Base-by-base conservation (phyloP, 2,113 vertebrate genomes). In the Heterotis niloticus region DNA sequence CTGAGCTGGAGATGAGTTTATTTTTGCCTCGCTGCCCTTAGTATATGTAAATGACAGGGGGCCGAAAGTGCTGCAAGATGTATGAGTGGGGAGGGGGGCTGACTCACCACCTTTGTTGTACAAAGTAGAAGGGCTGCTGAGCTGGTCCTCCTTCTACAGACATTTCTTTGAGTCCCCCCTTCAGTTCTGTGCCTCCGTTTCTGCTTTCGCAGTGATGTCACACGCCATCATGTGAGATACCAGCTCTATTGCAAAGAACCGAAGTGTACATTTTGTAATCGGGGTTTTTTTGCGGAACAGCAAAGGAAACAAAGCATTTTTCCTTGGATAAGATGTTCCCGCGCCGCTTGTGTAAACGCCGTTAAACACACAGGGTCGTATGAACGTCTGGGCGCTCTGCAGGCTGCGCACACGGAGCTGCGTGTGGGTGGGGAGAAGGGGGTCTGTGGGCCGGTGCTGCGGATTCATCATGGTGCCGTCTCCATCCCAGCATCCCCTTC, bases 391-490 rank as follows among this genome's bases (percentile, higher is more conserved):
- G 7, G 3, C 7, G 34, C 34, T 44, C 34, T 44, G 34, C 34
- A 44, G 34, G 34, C 34, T 44, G 34, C 34, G 7, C 34, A 44
- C 34, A 44, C 34, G 2, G 70, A 20, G 51, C 10, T 70, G 16
- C 44, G 17, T 11, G 67, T 51, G 66, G 13, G 59, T 62, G 59
- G 59, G 13, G 70, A n/a, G 44, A 20, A 28, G 44, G 34, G 34
- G 34, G 3, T 44, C 84, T 85, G 89, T 83, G 74, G 81, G 86
- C 71, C 72, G 83, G 85, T 74, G 79, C 44, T 79, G 74, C 66
- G 57, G 78, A 84, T 89, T 88, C 0, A 76, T 90, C 87, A 88
- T 86, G 84, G 84, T 90, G 90, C 77, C 89, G 88, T 89, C 91
- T 90, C 91, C 83, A 89, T 44, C 34, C 7, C 34, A 44, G 34